Base-by-base conservation (phyloP, 1,140 invertebrate species). In the Zaprionus inermis region DNA sequence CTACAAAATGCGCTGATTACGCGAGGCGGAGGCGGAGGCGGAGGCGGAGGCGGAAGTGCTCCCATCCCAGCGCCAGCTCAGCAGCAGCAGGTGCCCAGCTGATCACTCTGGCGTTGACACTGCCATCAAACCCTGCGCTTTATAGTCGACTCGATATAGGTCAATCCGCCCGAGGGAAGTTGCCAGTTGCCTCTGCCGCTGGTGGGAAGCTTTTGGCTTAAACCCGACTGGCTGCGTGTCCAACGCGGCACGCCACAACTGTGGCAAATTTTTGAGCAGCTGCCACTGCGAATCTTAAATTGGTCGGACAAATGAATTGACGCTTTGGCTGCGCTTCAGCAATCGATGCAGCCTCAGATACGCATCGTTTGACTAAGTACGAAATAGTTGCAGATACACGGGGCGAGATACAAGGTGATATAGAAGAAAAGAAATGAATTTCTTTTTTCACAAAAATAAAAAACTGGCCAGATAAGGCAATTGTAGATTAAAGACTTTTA, bases 1-100 rank as follows among this genome's bases (percentile, higher is more conserved):
- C 79, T 82, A 79, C 82, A 86, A 86, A 86, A 86, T 86, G 82
- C 83, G 71, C 83, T 86, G 83, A 88, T 86, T 86, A 88, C 79
- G 82, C 70, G 36, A 5, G 34, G 34, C 34, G 11, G 32, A 3
- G 32, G 10, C 65, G 16, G 57, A 38, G 58, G 58, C 58, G 30
- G 24, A 54, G 10, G 22, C 12, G 14, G 6, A 46, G 59, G 54
- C 58, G 22, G 55, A 61, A 66, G 51, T 52, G 18, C 34, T 54
- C 24, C 51, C 20, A 54, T 2, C 12, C 3, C 2, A 54, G 5
- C 12, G 0, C 10, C 52, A 9, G 28, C 28, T 4, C 16, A 18
- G 16, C 41, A 18, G 41, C 41, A 52, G 30, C 34, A 67, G 64
- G 55, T 68, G 70, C 44, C 55, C 60, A 58, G 63, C 70, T 72